Evolutionary conservation across 2,797 vertebrate genomes (phyloP).

Genomic region (Telmatherina bonti): DNA sequence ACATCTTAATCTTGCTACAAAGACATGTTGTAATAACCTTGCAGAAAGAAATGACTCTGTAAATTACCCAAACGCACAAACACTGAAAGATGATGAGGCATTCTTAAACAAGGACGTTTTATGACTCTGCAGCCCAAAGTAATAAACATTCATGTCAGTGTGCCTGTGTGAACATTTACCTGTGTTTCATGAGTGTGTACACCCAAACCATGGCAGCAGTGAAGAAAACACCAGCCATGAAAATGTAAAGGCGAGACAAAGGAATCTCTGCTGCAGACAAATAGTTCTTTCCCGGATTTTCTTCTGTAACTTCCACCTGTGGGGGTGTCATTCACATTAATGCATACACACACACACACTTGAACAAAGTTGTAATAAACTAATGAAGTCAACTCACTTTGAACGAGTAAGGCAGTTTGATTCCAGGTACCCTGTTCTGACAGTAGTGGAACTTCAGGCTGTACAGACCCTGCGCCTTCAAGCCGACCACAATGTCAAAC

Average conservation of each 20-base stretch:
- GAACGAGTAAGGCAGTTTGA: constrained; percentile 73
- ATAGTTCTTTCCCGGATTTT: constrained; percentile 78
- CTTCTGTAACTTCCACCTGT: constrained; percentile 85
- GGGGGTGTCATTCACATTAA: background rate
- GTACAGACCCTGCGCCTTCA: constrained; percentile 82
- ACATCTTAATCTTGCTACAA: background rate
- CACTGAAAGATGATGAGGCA: background rate
- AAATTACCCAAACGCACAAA: background rate
- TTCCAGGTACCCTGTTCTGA: constrained; percentile 35
- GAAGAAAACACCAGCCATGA: constrained; percentile 87
- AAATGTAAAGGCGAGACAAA: constrained; percentile 87
- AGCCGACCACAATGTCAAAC: constrained; percentile 81
- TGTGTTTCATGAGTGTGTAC: constrained; percentile 87
- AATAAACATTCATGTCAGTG: background rate
- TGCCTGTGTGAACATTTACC: constrained; percentile 62
- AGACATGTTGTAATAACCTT: background rate
- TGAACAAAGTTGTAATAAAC: background rate
- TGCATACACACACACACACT: background rate
- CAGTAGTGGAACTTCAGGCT: constrained; percentile 88
- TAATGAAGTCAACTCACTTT: constrained; percentile 70
- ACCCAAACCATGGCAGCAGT: constrained; percentile 85
- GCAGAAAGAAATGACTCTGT: background rate
- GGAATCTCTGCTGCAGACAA: constrained; percentile 87
- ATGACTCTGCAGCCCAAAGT: background rate
- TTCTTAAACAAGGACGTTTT: background rate